phyloP scores from a whole-genome alignment of 2,888 invertebrate genomes.

The Melieria crassipennis region DNA sequence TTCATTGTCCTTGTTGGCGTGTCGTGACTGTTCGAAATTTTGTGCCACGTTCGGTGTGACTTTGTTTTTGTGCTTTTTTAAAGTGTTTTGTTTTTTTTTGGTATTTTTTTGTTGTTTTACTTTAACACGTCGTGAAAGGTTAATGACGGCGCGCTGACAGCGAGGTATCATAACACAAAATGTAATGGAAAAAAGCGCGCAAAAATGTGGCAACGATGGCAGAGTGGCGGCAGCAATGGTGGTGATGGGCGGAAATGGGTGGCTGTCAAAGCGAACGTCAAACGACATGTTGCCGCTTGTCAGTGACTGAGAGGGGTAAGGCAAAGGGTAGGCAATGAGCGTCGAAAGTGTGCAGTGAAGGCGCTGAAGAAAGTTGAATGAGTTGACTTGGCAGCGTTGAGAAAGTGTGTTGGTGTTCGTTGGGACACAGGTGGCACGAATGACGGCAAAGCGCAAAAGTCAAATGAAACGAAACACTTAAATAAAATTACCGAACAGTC shows the following conservation, averaged over 20 bases:
- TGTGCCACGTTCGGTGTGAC: constrained; percentile 10
- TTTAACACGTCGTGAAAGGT: constrained; percentile 32
- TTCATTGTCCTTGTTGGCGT: too few relatives aligned
- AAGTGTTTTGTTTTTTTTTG: not conserved
- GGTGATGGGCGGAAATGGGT: not conserved
- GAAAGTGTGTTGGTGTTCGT: too few relatives aligned
- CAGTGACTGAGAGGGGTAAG: constrained; percentile 5
- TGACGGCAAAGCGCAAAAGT: constrained; percentile 41
- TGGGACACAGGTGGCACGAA: too few relatives aligned
- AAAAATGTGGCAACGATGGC: not conserved
- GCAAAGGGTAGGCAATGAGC: constrained; percentile 5
- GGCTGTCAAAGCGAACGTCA: too few relatives aligned
- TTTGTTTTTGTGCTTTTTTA: constrained; percentile 1
- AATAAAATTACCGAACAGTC: constrained; percentile 41
- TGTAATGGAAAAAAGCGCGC: constrained; percentile 6
- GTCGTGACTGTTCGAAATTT: not conserved
- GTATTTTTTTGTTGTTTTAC: constrained; percentile 1
- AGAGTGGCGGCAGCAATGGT: not conserved
- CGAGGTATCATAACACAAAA: constrained; percentile 18
- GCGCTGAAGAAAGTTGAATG: too few relatives aligned
- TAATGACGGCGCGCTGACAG: constrained; percentile 37
- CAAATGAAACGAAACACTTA: constrained; percentile 48
- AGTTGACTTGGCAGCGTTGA: too few relatives aligned
- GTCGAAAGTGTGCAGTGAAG: too few relatives aligned
- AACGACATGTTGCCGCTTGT: not conserved